Conservation (phyloP, 2,888 invertebrate species). For the Leuctra nigra region DNA sequence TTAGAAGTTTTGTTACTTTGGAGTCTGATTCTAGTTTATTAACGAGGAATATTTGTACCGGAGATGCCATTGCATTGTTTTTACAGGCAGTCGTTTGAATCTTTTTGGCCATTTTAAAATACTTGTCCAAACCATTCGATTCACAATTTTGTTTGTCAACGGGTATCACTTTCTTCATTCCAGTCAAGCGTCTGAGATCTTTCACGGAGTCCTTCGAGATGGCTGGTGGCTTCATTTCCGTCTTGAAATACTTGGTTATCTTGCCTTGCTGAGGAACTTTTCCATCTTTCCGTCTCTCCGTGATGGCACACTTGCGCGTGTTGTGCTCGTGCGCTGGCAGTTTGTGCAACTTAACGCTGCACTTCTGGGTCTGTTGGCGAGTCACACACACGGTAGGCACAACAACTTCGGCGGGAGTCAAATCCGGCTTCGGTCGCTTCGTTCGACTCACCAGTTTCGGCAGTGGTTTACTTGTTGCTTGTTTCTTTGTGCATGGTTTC, state of each 20-base stretch:
- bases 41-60: slow-evolving; percentile 10
- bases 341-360: slow-evolving; percentile 31
- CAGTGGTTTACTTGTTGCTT: background rate
- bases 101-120: slow-evolving; percentile 20
- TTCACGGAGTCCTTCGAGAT: slow-evolving; percentile 22
- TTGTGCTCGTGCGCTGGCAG: slow-evolving; percentile 33
- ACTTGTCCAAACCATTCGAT: slow-evolving; percentile 15
- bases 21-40: slow-evolving; percentile 9
- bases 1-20: background rate
- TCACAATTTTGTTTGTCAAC: background rate
- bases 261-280: slow-evolving; percentile 54
- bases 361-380: slow-evolving; percentile 23
- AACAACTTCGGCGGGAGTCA: background rate
- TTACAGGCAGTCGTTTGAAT: background rate
- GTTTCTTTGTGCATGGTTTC: background rate
- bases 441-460: background rate
- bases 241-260: slow-evolving; percentile 79
- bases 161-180: background rate
- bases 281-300: slow-evolving; percentile 29
- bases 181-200: slow-evolving; percentile 15
- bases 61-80: slow-evolving; percentile 2
- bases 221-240: slow-evolving; percentile 65
- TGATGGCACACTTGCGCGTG: slow-evolving; percentile 23
- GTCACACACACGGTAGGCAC: background rate
- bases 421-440: background rate